phyloP scores from a whole-genome alignment of 2,113 vertebrate genomes.

The Azemiops feae region DNA sequence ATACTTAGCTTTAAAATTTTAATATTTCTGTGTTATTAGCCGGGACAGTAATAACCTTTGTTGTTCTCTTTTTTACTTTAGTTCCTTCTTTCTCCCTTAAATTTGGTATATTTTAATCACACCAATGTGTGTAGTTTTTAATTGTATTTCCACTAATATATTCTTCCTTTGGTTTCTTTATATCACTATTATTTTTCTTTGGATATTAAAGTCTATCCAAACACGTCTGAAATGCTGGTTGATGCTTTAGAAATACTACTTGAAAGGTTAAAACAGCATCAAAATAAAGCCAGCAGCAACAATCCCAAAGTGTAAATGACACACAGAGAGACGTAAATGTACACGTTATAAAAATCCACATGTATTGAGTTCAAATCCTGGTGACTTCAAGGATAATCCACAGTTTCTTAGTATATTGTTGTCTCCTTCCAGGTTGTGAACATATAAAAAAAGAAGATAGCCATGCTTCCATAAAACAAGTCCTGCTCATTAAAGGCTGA shows the following conservation, averaged over 20 bases:
- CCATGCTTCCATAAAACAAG: neutral
- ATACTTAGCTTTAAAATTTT: neutral
- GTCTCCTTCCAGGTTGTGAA: neutral
- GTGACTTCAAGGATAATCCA: neutral
- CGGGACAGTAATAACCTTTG: neutral
- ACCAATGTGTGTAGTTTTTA: neutral
- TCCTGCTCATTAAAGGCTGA: neutral
- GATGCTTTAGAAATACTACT: neutral
- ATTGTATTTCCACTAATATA: neutral
- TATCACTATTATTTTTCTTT: neutral
- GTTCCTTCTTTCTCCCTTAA: neutral
- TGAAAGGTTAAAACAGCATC: neutral
- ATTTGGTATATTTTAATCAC: neutral
- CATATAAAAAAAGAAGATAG: neutral
- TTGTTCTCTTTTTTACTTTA: neutral
- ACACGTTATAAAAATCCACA: neutral
- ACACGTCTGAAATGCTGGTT: neutral
- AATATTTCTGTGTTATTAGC: neutral
- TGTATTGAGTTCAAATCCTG: neutral
- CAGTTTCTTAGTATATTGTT: neutral
- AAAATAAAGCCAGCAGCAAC: neutral
- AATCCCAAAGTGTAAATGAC: neutral
- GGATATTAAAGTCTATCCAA: neutral
- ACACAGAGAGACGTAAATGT: neutral
- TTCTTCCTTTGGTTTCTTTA: neutral